Percentiles rank a stretch among this genome's conserved stretches.
Conservation (phyloP, 2,113 vertebrate species). For the Cygnus buccinator region DNA sequence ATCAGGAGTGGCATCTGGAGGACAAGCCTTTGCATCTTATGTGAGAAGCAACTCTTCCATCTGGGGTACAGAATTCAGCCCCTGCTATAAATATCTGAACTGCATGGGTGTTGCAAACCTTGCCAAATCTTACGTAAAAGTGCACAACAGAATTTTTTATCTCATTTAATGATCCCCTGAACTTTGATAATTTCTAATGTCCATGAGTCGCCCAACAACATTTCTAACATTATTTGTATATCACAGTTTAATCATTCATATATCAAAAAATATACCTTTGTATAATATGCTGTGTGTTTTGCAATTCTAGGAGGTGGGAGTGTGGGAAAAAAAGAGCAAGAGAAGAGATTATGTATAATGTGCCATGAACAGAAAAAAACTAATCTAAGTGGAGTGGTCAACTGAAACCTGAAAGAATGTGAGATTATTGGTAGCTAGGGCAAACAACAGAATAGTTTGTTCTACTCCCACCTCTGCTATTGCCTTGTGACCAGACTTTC, state of each 20-base stretch:
- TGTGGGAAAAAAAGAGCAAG: not conserved
- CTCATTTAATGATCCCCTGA: not conserved
- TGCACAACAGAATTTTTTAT: not conserved
- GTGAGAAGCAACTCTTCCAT: not conserved
- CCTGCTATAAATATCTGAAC: not conserved
- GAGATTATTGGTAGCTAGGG: not conserved
- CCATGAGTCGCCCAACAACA: not conserved
- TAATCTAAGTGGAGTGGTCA: not conserved
- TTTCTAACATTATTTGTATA: accelerated
- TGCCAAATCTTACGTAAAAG: not conserved
- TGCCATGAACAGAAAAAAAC: not conserved
- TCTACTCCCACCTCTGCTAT: not conserved
- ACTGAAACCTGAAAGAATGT: not conserved
- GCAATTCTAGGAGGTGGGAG: not conserved
- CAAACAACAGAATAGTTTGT: not conserved
- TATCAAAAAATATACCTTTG: not conserved
- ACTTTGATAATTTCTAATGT: not conserved
- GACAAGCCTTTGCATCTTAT: accelerated
- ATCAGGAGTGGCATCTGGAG: not conserved
- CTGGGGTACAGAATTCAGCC: not conserved
- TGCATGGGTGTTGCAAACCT: not conserved
- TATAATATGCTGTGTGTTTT: not conserved
- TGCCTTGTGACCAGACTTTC: not conserved
- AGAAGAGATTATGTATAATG: not conserved
- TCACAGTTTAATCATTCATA: not conserved